phyloP scores from a whole-genome alignment of 1,140 invertebrate genomes.

The Pseudomyrmex cubaensis region DNA sequence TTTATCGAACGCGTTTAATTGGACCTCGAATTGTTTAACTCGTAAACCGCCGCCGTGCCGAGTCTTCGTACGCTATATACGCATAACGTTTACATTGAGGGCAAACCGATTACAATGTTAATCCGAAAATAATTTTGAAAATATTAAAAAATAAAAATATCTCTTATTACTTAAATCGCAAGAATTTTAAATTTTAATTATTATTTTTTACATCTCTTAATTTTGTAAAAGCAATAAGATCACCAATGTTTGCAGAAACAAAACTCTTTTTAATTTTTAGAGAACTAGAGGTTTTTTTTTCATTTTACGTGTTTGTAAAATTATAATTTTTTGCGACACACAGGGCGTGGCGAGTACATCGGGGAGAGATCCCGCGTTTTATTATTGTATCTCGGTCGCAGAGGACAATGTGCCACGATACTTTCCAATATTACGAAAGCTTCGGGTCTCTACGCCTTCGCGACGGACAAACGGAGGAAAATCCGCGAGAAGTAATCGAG shows the following conservation, averaged over 20 bases:
- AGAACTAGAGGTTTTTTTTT: not conserved
- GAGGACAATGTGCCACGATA: constrained; percentile 41
- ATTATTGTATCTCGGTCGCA: constrained; percentile 16
- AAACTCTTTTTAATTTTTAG: not conserved
- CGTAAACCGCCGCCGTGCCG: not conserved
- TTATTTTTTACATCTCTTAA: too few relatives aligned
- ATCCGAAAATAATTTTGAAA: not conserved
- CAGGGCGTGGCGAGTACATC: not conserved
- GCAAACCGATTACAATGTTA: not conserved
- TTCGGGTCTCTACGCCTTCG: constrained; percentile 40
- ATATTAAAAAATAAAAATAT: not conserved
- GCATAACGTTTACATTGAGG: not conserved
- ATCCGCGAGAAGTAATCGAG: constrained; percentile 31
- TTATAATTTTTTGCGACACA: not conserved
- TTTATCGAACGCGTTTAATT: constrained; percentile 31
- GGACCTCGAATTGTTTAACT: constrained; percentile 35
- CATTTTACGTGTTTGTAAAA: not conserved
- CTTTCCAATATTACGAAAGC: constrained; percentile 59
- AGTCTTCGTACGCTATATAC: not conserved
- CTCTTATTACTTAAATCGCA: too few relatives aligned
- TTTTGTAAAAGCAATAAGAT: too few relatives aligned
- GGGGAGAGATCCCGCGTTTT: constrained; percentile 1
- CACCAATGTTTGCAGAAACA: not conserved
- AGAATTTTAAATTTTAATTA: too few relatives aligned
- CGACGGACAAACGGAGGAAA: constrained; percentile 36